Evolutionary conservation across 2,797 vertebrate species (phyloP), one percentile per base, ranked within the genome.

Genomic region (Margarornis squamiger): DNA sequence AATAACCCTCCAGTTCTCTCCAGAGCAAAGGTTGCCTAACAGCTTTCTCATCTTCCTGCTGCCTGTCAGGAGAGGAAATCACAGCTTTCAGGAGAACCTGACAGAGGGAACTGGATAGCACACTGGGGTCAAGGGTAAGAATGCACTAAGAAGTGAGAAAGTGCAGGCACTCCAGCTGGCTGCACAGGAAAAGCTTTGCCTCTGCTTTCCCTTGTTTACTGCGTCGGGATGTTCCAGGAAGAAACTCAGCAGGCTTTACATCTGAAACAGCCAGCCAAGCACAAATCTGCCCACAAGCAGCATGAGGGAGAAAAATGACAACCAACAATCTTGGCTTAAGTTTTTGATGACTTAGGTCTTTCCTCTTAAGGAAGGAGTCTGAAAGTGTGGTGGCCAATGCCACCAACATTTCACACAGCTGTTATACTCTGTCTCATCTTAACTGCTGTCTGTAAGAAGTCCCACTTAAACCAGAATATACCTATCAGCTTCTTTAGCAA

Each of bases 21-120:
- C 79, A 80, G 98, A 97, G 97, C 97, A 98, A 98, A 98, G 98
- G 98, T 98, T 97, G 97, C 93, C 90, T 86, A 96, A 94, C 98
- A 98, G 98, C 97, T 97, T 98, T 98, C 98, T 97, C 96, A 93
- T 97, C 95, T 98, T 98, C 98, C 98, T 98, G 98, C 94, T 59
- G 92, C 95, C 95, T 98, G 98, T 98, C 98, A 97, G 93, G 94
- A 97, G 92, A 98, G 98, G 98, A 98, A 98, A 97, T 98, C 94
- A 76, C 97, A 97, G 88, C 94, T 97, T 97, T 97, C 94, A 91
- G 94, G 92, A 95, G 93, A 95, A 92, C 76, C 91, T 96, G 96
- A 97, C 83, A 65, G 73, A 93, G 94, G 97, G 97, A 97, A 97
- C 97, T 97, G 97, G 95, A 97, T 97, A 97, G 96, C 97, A 94